These are phyloP conservation scores for Zoanthus sociatus DNA, from an alignment of 92 coral and sea anemone genomes.

Conservation along the genomic window DNA sequence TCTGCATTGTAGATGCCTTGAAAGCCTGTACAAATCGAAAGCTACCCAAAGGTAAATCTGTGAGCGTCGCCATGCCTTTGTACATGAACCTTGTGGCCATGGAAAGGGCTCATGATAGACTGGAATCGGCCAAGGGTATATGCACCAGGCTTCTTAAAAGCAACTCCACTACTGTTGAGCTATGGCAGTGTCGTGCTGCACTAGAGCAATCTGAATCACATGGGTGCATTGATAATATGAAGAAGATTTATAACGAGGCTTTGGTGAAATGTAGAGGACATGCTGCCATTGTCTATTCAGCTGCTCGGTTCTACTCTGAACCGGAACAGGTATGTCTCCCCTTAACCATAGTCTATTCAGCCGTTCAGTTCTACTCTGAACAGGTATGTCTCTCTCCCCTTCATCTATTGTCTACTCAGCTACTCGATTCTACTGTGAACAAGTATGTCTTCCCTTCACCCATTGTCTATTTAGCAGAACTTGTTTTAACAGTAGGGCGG, in stretches of 20 bases:
- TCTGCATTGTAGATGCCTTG: slow-evolving; percentile 79
- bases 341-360: too few species aligned
- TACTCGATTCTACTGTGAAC: slow-evolving; percentile 69
- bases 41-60: slow-evolving; percentile 54
- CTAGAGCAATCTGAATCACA: slow-evolving; percentile 68
- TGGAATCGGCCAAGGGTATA: slow-evolving; percentile 89
- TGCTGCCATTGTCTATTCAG: slow-evolving; percentile 81
- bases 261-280: slow-evolving; percentile 69
- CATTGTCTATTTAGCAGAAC: too few species aligned
- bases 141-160: slow-evolving; percentile 85
- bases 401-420: slow-evolving; percentile 72
- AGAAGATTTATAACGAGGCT: slow-evolving; percentile 72
- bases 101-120: slow-evolving; percentile 84
- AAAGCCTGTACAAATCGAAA: slow-evolving; percentile 70
- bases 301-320: slow-evolving; percentile 73
- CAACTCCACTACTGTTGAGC: slow-evolving; percentile 65
- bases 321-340: too few species aligned
- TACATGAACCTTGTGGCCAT: slow-evolving; percentile 92
- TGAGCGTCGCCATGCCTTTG: slow-evolving; percentile 79
- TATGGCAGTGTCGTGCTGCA: slow-evolving; percentile 88
- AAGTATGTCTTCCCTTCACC: too few species aligned
- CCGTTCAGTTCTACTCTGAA: slow-evolving; percentile 68
- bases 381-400: too few species aligned
- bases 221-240: slow-evolving; percentile 52
- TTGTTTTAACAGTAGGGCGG: too few species aligned